Evolutionary conservation across 2,888 invertebrate genomes (phyloP).

Genomic region (Pristionchus fissidentatus): DNA sequence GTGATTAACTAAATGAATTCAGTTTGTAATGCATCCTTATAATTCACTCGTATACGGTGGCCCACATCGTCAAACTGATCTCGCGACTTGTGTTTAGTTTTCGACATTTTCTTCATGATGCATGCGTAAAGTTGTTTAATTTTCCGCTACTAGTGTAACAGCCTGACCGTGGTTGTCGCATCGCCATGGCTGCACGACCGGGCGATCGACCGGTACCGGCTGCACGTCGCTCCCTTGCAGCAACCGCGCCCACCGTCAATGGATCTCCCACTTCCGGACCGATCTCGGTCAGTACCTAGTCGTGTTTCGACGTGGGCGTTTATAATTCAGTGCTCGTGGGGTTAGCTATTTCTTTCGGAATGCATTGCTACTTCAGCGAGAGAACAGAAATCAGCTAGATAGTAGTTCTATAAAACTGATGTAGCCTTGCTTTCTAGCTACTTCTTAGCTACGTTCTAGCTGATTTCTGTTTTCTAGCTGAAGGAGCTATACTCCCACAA

Average conservation of each 20-base stretch:
- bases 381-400: neutral
- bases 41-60: neutral
- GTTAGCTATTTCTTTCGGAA: too few species aligned
- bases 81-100: neutral
- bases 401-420: neutral
- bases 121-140: neutral
- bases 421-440: neutral
- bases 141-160: neutral
- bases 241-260: neutral
- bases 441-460: too few species aligned
- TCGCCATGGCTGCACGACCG: constrained; percentile 30
- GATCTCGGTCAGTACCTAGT: constrained; percentile 19
- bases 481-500: neutral
- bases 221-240: neutral
- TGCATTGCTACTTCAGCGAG: neutral
- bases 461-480: too few species aligned
- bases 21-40: too few species aligned
- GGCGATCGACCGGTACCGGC: constrained; percentile 43
- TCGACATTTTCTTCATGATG: neutral
- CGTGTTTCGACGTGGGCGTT: too few species aligned
- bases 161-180: neutral
- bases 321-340: too few species aligned
- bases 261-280: constrained; percentile 17
- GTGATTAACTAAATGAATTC: too few species aligned
- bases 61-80: neutral